These are phyloP conservation scores for Thecophora atra DNA, from an alignment of 2,888 invertebrate species.

Conservation along the genomic window DNA sequence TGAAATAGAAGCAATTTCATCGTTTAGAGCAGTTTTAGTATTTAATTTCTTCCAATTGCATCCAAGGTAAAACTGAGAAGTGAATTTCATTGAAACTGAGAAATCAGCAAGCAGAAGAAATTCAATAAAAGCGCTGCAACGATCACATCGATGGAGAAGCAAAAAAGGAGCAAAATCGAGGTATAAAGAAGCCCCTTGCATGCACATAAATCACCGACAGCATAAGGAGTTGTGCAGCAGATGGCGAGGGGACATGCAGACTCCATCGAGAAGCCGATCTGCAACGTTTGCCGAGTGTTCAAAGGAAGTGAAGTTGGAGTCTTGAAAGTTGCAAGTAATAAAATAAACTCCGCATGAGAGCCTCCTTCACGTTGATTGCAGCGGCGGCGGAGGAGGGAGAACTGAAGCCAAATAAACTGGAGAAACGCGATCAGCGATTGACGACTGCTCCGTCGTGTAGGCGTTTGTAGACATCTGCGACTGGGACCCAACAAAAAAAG, in stretches of 20 bases:
- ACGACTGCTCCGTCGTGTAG: background rate
- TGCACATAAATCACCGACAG: conserved; percentile 29
- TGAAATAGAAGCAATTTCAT: no score
- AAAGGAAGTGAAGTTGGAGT: conserved; percentile 32
- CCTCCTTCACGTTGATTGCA: no score
- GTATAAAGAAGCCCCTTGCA: conserved; percentile 30
- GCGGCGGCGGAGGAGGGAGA: background rate
- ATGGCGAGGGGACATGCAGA: background rate
- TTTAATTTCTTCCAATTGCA: background rate
- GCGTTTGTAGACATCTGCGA: background rate
- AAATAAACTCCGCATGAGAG: background rate
- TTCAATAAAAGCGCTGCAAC: conserved; percentile 20
- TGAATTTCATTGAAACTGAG: conserved; percentile 20
- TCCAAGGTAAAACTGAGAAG: conserved; percentile 10
- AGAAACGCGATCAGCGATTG: background rate
- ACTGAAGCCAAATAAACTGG: background rate
- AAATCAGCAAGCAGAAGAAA: background rate
- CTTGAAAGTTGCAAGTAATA: conserved; percentile 34
- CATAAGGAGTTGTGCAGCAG: background rate
- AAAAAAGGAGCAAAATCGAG: conserved; percentile 19
- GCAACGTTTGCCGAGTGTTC: background rate
- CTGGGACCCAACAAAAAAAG: background rate
- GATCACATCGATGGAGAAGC: conserved; percentile 20
- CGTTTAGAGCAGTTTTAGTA: no score
- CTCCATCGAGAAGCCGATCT: background rate